These are phyloP conservation scores for Panzeria rudis DNA, from an alignment of 2,888 invertebrate genomes.

Conservation along the genomic window DNA sequence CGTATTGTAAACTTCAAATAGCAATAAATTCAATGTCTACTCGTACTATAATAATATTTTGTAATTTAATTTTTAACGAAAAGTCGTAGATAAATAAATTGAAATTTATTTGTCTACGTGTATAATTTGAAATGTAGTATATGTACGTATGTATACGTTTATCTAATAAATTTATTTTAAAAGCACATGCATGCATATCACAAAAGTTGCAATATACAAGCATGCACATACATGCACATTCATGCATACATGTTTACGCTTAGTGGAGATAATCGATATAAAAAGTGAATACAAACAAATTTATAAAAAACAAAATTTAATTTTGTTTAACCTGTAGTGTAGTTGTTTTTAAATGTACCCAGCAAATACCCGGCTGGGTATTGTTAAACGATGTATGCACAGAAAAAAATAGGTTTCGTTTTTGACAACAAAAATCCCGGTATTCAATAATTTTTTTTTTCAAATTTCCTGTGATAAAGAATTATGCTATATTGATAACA, in stretches of 20 bases:
- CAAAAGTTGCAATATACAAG: neutral
- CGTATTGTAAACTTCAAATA: constrained; percentile 20
- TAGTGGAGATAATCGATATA: constrained; percentile 56
- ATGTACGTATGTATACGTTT: neutral
- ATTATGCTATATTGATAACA: too few relatives aligned
- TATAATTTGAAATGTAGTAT: constrained; percentile 36
- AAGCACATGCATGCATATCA: neutral
- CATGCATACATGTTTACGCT: neutral
- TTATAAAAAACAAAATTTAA: constrained; percentile 13
- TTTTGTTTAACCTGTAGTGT: constrained; percentile 35
- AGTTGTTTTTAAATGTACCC: constrained; percentile 1
- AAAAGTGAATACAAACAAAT: constrained; percentile 19
- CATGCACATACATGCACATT: neutral
- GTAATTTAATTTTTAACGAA: constrained; percentile 41
- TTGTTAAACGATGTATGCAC: too few relatives aligned
- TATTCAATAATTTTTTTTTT: too few relatives aligned
- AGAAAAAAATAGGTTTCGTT: too few relatives aligned
- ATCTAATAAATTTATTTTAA: neutral
- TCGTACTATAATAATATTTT: constrained; percentile 26
- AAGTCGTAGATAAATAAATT: constrained; percentile 46
- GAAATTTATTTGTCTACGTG: constrained; percentile 70
- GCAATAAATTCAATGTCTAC: constrained; percentile 32
- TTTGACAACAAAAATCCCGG: too few relatives aligned
- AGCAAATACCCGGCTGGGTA: too few relatives aligned
- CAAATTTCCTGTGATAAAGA: too few relatives aligned